phyloP scores from a whole-genome alignment of 2,797 vertebrate species.

The Hoplostethus atlanticus region DNA sequence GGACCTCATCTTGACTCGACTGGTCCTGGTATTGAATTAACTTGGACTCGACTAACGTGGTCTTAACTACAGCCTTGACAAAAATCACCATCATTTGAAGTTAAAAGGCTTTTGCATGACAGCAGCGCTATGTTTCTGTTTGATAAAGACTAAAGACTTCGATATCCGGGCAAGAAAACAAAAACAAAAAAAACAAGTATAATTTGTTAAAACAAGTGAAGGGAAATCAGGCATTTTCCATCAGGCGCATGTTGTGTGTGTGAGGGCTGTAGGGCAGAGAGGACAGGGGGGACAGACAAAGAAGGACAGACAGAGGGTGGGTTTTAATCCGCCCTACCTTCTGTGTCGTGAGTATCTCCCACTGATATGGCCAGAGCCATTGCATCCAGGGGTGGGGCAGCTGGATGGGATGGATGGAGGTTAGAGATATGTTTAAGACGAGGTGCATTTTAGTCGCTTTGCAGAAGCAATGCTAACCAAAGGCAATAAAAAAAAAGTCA shows the following conservation, averaged over 20 bases:
- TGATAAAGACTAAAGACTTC: no score
- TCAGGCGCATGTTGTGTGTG: not conserved
- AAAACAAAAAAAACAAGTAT: not conserved
- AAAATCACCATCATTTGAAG: not conserved
- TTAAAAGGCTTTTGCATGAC: not conserved
- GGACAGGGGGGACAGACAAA: constrained; percentile 47
- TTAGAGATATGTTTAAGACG: constrained; percentile 74
- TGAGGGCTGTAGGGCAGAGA: constrained; percentile 8
- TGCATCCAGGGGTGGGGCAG: constrained; percentile 97
- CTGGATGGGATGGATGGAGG: constrained; percentile 87
- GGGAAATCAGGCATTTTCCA: not conserved
- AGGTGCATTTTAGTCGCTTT: constrained; percentile 61
- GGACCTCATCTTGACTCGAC: no score
- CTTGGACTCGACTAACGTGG: no score
- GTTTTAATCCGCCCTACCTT: constrained; percentile 89
- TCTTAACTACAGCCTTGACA: no score
- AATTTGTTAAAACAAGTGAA: not conserved
- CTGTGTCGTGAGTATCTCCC: constrained; percentile 97
- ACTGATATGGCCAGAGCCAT: constrained; percentile 95
- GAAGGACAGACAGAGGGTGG: constrained; percentile 68
- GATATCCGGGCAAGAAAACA: no score
- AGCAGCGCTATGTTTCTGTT: not conserved
- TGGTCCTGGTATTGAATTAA: no score
- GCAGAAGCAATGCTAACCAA: constrained; percentile 62
- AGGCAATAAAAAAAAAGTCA: constrained; percentile 43